These are phyloP conservation scores for Bombus sylvicola DNA, from an alignment of 1,140 invertebrate genomes.

Conservation along the genomic window DNA sequence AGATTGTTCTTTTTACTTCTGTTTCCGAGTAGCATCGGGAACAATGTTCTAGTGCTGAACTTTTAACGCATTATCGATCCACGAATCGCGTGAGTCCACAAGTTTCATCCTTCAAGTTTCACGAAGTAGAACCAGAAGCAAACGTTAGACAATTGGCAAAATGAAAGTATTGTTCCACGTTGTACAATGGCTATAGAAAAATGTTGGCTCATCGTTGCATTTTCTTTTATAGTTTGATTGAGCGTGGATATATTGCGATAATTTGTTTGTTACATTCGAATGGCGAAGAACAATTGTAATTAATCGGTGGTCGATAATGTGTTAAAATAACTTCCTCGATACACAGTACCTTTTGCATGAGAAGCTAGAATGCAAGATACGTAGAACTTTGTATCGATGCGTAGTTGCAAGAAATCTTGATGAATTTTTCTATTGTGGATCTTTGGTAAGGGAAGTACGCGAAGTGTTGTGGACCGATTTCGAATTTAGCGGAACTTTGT, in stretches of 20 bases:
- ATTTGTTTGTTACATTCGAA: not conserved
- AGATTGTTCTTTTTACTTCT: not conserved
- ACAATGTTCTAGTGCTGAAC: not conserved
- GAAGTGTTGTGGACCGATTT: not conserved
- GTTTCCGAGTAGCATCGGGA: not conserved
- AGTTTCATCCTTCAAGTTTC: not conserved
- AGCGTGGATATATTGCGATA: too few species aligned
- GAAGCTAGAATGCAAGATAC: slow-evolving; percentile 38
- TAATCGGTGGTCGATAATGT: slow-evolving; percentile 5
- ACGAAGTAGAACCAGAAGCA: not conserved
- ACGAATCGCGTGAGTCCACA: not conserved
- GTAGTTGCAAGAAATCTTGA: slow-evolving; percentile 33
- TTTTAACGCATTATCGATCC: slow-evolving; percentile 28
- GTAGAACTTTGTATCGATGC: slow-evolving; percentile 20
- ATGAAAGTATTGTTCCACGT: not conserved
- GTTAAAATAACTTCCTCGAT: slow-evolving; percentile 13
- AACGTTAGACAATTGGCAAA: not conserved
- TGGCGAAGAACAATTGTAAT: not conserved
- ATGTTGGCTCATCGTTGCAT: too few species aligned
- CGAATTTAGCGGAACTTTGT: not conserved
- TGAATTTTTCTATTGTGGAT: not conserved
- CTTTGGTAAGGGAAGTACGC: not conserved
- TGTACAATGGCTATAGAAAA: too few species aligned
- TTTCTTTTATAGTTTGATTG: too few species aligned
- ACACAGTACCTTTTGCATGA: slow-evolving; percentile 35